Conservation (phyloP, 2,888 invertebrate species). For the Ernsta delagoae region DNA sequence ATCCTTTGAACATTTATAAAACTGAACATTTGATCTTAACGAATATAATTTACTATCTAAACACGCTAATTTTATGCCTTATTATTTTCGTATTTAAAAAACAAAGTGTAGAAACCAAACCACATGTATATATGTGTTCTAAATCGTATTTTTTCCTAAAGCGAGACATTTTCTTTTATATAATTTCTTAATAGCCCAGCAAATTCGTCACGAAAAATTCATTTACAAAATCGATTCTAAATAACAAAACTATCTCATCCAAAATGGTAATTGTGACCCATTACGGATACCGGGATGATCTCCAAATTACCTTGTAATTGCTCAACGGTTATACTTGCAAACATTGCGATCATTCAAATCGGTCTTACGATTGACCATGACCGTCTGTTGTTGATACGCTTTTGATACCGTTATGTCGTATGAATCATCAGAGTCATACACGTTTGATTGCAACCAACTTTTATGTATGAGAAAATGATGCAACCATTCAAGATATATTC, state of each 20-base stretch:
- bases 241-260: conserved; percentile 51
- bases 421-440: conserved; percentile 19
- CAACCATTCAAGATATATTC: too few relatives aligned
- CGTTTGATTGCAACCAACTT: conserved; percentile 20
- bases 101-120: too few relatives aligned
- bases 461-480: neutral
- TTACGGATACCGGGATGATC: conserved; percentile 53
- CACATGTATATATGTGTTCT: too few relatives aligned
- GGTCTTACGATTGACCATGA: conserved; percentile 39
- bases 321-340: conserved; percentile 55
- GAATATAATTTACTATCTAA: too few relatives aligned
- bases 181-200: too few relatives aligned
- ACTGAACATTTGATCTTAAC: too few relatives aligned
- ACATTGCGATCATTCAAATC: conserved; percentile 49
- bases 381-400: conserved; percentile 40
- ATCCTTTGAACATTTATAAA: neutral
- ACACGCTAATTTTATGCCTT: too few relatives aligned
- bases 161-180: too few relatives aligned
- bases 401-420: conserved; percentile 40
- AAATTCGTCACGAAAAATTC: too few relatives aligned
- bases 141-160: too few relatives aligned
- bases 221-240: neutral
- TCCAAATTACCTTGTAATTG: conserved; percentile 57
- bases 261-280: conserved; percentile 68
- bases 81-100: too few relatives aligned